These are phyloP conservation scores for Sigmodon hispidus DNA, from an alignment of 2,113 vertebrate genomes.

Conservation along the genomic window DNA sequence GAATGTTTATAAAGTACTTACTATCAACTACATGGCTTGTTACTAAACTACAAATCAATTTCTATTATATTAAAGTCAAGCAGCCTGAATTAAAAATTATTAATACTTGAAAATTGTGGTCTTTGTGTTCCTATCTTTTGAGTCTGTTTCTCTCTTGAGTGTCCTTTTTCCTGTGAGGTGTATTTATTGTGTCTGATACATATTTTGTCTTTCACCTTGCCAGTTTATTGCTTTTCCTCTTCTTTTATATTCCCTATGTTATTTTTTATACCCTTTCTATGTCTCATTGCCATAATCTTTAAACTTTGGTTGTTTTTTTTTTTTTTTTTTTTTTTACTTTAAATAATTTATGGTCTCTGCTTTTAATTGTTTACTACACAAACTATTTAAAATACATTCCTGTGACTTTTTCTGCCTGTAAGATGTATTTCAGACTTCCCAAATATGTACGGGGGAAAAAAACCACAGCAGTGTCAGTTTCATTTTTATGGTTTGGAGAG, in stretches of 20 bases:
- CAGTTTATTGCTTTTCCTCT: constrained; percentile 1
- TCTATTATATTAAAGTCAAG: not conserved
- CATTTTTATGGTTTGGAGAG: constrained; percentile 27
- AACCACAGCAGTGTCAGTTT: not conserved
- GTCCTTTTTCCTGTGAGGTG: not conserved
- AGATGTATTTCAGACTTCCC: not conserved
- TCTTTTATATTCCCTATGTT: not conserved
- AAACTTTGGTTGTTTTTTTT: too few species aligned
- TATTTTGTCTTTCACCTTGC: not conserved
- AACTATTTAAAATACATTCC: constrained; percentile 36
- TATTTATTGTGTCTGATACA: not conserved
- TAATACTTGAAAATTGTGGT: constrained; percentile 3
- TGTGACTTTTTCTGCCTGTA: not conserved
- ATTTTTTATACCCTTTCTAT: not conserved
- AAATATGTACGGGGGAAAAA: not conserved
- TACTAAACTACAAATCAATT: constrained; percentile 41
- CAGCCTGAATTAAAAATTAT: not conserved
- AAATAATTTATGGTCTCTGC: not conserved
- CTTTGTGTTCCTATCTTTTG: not conserved
- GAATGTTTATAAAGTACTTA: constrained; percentile 24
- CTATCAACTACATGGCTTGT: not conserved
- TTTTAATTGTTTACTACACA: constrained; percentile 41
- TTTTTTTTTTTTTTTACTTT: constrained; percentile 20
- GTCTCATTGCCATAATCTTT: constrained; percentile 31
- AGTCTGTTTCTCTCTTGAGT: not conserved